phyloP scores from a whole-genome alignment of 2,113 vertebrate species.

The Jaculus jaculus region DNA sequence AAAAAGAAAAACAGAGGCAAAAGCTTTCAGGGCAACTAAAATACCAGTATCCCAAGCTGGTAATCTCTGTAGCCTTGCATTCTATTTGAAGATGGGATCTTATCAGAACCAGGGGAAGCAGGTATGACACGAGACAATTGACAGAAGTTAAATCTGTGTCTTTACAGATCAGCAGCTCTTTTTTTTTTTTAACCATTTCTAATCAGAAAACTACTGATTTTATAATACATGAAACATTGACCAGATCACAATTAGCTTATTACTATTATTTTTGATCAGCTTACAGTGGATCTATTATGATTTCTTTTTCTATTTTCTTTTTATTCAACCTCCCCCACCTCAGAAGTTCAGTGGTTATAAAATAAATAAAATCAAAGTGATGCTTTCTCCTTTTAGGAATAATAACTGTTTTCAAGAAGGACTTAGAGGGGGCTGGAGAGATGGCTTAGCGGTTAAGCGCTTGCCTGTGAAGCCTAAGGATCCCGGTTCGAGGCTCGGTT shows the following conservation, averaged over 20 bases:
- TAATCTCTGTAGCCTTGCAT: background rate
- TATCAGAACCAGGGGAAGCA: background rate
- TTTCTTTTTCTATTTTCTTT: background rate
- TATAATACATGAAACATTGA: background rate
- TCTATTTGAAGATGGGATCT: slow-evolving; percentile 5
- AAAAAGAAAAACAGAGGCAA: background rate
- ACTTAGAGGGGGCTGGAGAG: too few relatives aligned
- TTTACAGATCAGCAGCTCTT: background rate
- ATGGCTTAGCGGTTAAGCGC: too few relatives aligned
- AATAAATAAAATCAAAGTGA: background rate
- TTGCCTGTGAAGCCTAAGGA: too few relatives aligned
- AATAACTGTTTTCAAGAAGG: slow-evolving; percentile 25
- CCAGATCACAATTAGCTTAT: background rate
- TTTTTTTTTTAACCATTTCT: slow-evolving; percentile 16
- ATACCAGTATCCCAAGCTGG: background rate
- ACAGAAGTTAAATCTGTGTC: background rate
- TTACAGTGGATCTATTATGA: background rate
- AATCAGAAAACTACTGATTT: background rate
- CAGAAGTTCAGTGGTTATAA: slow-evolving; percentile 3
- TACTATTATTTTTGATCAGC: slow-evolving; percentile 36
- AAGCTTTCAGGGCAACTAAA: slow-evolving; percentile 31
- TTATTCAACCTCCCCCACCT: background rate
- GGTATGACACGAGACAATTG: background rate
- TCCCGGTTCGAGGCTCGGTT: too few relatives aligned
- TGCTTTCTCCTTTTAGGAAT: background rate